Percentiles rank a stretch among this genome's conserved stretches.
Evolutionary conservation across 2,888 invertebrate genomes (phyloP).

Genomic region (Heteromurus nitidus): DNA sequence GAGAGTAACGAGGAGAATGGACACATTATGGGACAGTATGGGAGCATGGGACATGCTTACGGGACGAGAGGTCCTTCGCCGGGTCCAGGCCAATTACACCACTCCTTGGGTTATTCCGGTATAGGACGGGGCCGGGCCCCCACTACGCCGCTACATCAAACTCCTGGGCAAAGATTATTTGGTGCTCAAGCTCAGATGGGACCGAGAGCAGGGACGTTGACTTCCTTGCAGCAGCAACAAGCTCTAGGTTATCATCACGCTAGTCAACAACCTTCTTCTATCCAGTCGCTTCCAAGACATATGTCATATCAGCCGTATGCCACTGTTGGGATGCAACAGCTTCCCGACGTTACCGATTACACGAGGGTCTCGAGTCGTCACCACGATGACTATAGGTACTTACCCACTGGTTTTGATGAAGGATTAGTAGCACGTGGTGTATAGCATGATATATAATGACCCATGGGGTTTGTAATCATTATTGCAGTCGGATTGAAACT

Average conservation of each 20-base stretch:
- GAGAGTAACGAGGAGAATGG: slow-evolving; percentile 75
- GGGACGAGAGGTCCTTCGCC: slow-evolving; percentile 51
- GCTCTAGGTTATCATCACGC: slow-evolving; percentile 50
- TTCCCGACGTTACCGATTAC: slow-evolving; percentile 73
- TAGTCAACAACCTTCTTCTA: slow-evolving; percentile 63
- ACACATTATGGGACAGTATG: slow-evolving; percentile 75
- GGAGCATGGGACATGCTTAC: slow-evolving; percentile 63
- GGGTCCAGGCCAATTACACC: slow-evolving; percentile 61
- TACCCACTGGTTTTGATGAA: too few relatives aligned
- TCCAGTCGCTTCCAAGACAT: slow-evolving; percentile 73
- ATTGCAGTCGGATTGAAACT: slow-evolving; percentile 63
- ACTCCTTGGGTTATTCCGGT: slow-evolving; percentile 64
- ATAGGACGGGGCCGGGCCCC: slow-evolving; percentile 64
- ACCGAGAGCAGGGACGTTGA: slow-evolving; percentile 53
- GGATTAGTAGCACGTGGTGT: too few relatives aligned
- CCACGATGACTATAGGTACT: slow-evolving; percentile 72
- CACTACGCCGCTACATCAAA: slow-evolving; percentile 51
- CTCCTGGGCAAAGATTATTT: slow-evolving; percentile 67
- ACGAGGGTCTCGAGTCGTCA: slow-evolving; percentile 69
- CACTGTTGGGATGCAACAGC: slow-evolving; percentile 69
- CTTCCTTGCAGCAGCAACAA: slow-evolving; percentile 76
- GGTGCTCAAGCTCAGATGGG: slow-evolving; percentile 64
- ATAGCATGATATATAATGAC: too few relatives aligned
- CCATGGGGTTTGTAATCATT: too few relatives aligned
- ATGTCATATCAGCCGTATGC: slow-evolving; percentile 73